Conservation (phyloP, 64 coral and sea anemone genomes). For the Dendrophyllia cribrosa region DNA sequence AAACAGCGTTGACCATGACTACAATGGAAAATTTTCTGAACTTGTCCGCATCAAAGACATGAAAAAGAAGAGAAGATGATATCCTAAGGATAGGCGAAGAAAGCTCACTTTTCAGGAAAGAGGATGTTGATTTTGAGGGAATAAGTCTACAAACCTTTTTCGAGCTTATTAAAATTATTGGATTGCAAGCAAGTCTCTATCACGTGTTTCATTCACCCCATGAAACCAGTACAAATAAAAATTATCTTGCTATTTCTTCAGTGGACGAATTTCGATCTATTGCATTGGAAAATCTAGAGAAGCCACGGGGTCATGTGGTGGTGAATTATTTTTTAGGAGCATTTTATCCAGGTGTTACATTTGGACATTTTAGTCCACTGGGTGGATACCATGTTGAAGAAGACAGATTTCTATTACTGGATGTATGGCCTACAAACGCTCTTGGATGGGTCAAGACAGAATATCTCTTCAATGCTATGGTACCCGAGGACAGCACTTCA, state of each 20-base stretch:
- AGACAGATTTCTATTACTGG: conserved; percentile 65
- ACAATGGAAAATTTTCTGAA: neutral
- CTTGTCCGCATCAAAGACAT: conserved; percentile 2
- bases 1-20: neutral
- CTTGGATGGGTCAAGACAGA: conserved; percentile 64
- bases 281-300: conserved; percentile 45
- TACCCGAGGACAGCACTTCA: conserved; percentile 34
- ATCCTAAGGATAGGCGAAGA: conserved; percentile 21
- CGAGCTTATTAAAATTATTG: conserved; percentile 15
- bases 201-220: neutral
- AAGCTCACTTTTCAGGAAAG: conserved; percentile 17
- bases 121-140: conserved; percentile 44
- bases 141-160: conserved; percentile 46
- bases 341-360: neutral
- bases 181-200: conserved; percentile 9
- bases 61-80: conserved; percentile 16
- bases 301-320: conserved; percentile 22
- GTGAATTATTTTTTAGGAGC: conserved; percentile 45
- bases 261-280: conserved; percentile 58
- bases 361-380: conserved; percentile 70
- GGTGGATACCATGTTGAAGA: conserved; percentile 57
- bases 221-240: neutral
- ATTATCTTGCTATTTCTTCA: neutral
- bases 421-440: conserved; percentile 64
- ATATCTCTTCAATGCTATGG: conserved; percentile 69